These are phyloP conservation scores for Amniataba percoides DNA, from an alignment of 2,797 vertebrate species.

Conservation along the genomic window DNA sequence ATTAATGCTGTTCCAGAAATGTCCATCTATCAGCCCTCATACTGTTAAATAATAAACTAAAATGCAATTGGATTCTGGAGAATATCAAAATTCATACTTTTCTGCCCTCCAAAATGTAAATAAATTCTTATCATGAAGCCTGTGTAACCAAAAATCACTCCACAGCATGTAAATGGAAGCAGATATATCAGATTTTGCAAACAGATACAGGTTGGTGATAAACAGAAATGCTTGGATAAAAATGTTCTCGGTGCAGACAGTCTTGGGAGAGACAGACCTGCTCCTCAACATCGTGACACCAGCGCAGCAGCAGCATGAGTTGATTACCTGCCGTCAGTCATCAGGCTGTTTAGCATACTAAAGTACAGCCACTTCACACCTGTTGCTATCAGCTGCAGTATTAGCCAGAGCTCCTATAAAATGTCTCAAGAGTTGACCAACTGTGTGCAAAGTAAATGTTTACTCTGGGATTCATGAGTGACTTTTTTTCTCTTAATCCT, in stretches of 20 bases:
- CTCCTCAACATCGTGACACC: constrained; percentile 18
- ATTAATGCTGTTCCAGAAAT: neutral
- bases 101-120: constrained; percentile 14
- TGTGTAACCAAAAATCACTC: constrained; percentile 21
- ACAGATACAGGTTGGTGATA: constrained; percentile 15
- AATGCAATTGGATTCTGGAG: neutral
- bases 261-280: neutral
- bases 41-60: neutral
- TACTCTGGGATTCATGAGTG: constrained; percentile 44
- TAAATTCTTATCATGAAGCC: constrained; percentile 1
- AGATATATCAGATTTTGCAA: constrained; percentile 19
- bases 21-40: neutral
- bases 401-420: constrained; percentile 17
- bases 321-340: constrained; percentile 17
- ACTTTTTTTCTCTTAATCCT: constrained; percentile 44
- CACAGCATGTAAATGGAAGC: neutral
- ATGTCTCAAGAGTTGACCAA: constrained; percentile 17
- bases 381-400: constrained; percentile 24
- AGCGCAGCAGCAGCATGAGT: neutral
- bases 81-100: constrained; percentile 8
- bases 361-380: constrained; percentile 28
- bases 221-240: constrained; percentile 15
- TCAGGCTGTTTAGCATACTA: constrained; percentile 7
- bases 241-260: neutral
- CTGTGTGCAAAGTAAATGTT: constrained; percentile 64